phyloP scores from a whole-genome alignment of 2,888 invertebrate species.

The Maniola hyperantus region DNA sequence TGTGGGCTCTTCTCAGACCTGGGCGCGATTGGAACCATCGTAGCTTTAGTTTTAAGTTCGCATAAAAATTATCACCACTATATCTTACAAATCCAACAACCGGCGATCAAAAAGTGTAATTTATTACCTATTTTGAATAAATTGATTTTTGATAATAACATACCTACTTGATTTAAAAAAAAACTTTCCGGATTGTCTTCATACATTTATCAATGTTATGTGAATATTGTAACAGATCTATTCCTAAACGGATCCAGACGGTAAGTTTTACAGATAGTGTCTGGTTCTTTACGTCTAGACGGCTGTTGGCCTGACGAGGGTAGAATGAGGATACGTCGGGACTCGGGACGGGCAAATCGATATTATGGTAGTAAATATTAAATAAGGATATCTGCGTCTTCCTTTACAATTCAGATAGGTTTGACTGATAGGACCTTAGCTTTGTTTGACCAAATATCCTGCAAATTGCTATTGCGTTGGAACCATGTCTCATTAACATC shows the following conservation, averaged over 20 bases:
- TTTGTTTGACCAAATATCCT: too few relatives aligned
- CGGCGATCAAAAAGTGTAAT: too few relatives aligned
- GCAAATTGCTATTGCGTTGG: too few relatives aligned
- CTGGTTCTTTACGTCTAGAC: conserved; percentile 41
- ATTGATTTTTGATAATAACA: too few relatives aligned
- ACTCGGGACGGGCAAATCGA: conserved; percentile 23
- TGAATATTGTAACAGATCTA: conserved; percentile 23
- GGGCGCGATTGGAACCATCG: too few relatives aligned
- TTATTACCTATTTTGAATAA: too few relatives aligned
- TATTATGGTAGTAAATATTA: conserved; percentile 11
- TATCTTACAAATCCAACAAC: too few relatives aligned
- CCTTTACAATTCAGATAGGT: neutral
- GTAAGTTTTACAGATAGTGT: conserved; percentile 43
- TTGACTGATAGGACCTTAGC: neutral
- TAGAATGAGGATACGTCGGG: conserved; percentile 30
- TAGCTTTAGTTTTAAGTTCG: too few relatives aligned
- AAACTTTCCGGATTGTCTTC: neutral
- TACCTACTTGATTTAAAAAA: too few relatives aligned
- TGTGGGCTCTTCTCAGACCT: too few relatives aligned
- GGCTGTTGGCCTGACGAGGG: conserved; percentile 14
- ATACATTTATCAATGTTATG: neutral
- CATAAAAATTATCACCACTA: too few relatives aligned
- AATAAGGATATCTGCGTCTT: neutral
- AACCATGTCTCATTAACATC: too few relatives aligned
- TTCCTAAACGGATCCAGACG: conserved; percentile 30